phyloP scores from a whole-genome alignment of 2,113 vertebrate species.

The Paradisaea rubra region DNA sequence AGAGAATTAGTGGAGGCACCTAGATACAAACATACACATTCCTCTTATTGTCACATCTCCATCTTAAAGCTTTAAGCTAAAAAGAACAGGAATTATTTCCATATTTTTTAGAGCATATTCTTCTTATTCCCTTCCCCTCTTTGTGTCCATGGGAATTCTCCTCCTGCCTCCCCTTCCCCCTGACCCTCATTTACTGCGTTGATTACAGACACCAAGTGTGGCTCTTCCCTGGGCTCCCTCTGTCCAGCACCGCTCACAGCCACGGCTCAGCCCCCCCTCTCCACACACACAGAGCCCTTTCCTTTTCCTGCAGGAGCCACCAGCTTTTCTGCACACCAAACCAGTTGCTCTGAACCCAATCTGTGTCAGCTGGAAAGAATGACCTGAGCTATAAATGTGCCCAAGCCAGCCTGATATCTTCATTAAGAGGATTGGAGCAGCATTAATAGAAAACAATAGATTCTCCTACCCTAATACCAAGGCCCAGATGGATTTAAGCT shows the following conservation, averaged over 20 bases:
- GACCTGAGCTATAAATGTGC: constrained; percentile 58
- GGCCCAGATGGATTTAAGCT: neutral
- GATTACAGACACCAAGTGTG: rapidly evolving
- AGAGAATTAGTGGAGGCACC: neutral
- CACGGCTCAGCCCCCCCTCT: rapidly evolving
- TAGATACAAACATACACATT: rapidly evolving
- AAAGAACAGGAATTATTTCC: neutral
- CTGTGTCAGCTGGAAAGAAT: constrained; percentile 10
- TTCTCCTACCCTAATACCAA: neutral
- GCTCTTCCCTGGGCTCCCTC: rapidly evolving
- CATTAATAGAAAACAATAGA: neutral
- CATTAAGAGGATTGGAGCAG: constrained; percentile 69
- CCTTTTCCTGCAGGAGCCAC: rapidly evolving
- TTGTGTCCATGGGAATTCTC: rapidly evolving
- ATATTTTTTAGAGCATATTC: neutral
- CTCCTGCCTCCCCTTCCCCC: rapidly evolving
- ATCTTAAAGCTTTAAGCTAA: no score
- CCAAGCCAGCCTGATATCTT: constrained; percentile 11
- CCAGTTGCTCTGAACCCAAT: neutral
- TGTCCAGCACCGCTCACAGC: rapidly evolving
- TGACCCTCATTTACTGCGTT: rapidly evolving
- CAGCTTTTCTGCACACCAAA: neutral
- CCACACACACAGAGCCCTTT: rapidly evolving
- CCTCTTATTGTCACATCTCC: neutral
- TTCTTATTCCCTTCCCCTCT: neutral